Conservation (phyloP, 30 jellyfish, hydroid and myxozoan genomes). For the Aurelia coerulea region DNA sequence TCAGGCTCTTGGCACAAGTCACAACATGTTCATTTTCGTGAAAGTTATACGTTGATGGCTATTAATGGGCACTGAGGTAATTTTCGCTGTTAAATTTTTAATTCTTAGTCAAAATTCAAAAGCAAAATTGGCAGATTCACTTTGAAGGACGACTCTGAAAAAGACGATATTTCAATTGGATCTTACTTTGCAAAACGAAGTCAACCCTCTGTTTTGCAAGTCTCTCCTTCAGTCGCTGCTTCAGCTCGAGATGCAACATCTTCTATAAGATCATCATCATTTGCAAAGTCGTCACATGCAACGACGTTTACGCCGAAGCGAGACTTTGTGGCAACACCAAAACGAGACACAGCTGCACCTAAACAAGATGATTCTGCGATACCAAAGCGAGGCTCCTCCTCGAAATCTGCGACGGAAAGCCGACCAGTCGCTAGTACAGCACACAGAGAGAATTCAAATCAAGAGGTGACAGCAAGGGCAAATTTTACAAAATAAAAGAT, state of each 20-base stretch:
- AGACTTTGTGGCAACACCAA: background rate
- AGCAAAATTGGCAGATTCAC: conserved; percentile 55
- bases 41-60: no score
- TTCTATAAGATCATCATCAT: conserved; percentile 14
- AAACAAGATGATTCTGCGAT: conserved; percentile 13
- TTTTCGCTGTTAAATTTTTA: no score
- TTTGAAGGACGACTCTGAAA: conserved; percentile 46
- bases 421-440: no score
- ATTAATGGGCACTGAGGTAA: no score
- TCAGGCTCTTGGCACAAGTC: no score
- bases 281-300: background rate
- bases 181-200: conserved; percentile 48
- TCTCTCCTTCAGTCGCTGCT: conserved; percentile 77
- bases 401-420: no score
- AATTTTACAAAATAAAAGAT: no score
- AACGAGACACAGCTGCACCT: conserved; percentile 17
- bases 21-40: no score
- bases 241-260: conserved; percentile 86
- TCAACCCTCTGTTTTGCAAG: conserved; percentile 26
- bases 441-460: no score
- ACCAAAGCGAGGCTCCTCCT: background rate
- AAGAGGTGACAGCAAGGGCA: no score
- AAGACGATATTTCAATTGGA: conserved; percentile 60
- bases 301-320: background rate
- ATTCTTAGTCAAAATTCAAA: conserved; percentile 44